A percentile compares a stretch with the other conserved stretches of the same genome.
These are phyloP conservation scores for Pachymerium ferrugineum DNA, from an alignment of 2,888 invertebrate genomes.

Conservation along the genomic window DNA sequence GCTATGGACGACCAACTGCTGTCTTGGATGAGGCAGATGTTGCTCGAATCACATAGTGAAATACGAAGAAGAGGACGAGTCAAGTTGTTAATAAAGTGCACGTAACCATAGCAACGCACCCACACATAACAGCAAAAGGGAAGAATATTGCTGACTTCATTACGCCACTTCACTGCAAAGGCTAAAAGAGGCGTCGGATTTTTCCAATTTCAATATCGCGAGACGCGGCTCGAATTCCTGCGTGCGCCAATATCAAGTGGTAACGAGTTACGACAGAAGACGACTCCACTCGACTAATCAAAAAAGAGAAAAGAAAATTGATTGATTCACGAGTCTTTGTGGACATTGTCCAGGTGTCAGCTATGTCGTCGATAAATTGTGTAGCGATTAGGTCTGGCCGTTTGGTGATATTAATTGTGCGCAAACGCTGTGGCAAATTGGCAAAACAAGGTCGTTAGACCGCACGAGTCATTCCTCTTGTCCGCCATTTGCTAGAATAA, in stretches of 20 bases:
- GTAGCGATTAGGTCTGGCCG: background rate
- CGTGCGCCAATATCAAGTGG: background rate
- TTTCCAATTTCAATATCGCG: constrained; percentile 17
- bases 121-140: no score
- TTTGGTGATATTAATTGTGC: background rate
- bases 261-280: background rate
- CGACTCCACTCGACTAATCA: no score
- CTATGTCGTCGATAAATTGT: no score
- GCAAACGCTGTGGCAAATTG: background rate
- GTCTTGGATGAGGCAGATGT: constrained; percentile 7
- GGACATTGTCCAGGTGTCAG: no score
- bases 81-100: constrained; percentile 10
- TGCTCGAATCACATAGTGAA: constrained; percentile 3
- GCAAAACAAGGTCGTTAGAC: constrained; percentile 9
- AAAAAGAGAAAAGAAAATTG: no score
- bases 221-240: background rate
- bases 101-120: background rate
- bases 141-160: no score
- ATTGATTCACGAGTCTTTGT: no score
- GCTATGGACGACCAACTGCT: constrained; percentile 12
- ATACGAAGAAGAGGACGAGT: background rate
- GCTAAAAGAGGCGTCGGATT: background rate
- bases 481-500: constrained; percentile 8
- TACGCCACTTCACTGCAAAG: background rate
- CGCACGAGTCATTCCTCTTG: background rate